These are phyloP conservation scores for Drosophila jambulina DNA, from an alignment of 1,140 invertebrate genomes.

Conservation along the genomic window DNA sequence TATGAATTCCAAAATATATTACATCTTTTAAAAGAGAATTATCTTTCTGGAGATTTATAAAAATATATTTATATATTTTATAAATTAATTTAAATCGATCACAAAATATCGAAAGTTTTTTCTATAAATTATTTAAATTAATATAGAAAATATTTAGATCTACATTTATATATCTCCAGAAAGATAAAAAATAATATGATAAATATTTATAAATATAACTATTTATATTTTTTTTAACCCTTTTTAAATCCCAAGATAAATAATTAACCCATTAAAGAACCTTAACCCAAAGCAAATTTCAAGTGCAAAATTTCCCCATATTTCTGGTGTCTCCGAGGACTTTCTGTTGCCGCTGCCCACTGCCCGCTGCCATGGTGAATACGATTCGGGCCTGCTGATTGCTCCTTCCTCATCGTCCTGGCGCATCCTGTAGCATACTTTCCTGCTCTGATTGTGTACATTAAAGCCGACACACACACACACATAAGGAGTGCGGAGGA, in stretches of 20 bases:
- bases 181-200: neutral
- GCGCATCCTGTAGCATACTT: conserved; percentile 70
- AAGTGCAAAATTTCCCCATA: conserved; percentile 26
- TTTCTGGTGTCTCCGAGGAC: conserved; percentile 10
- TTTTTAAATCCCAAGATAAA: neutral
- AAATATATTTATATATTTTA: too few relatives aligned
- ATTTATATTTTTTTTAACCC: neutral
- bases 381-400: conserved; percentile 38
- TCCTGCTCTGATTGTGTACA: conserved; percentile 72
- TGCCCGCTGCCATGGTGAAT: conserved; percentile 52
- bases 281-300: neutral
- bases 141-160: too few relatives aligned
- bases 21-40: too few relatives aligned
- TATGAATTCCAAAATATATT: too few relatives aligned
- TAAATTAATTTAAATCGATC: too few relatives aligned
- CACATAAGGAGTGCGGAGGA: neutral
- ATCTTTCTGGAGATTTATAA: too few relatives aligned
- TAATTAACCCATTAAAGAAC: neutral
- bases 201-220: neutral
- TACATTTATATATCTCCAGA: too few relatives aligned
- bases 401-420: conserved; percentile 10
- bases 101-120: too few relatives aligned
- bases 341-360: conserved; percentile 5
- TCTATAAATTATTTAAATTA: too few relatives aligned
- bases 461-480: conserved; percentile 36